Percentiles rank a stretch among this genome's conserved stretches.
phyloP scores from a whole-genome alignment of 2,113 vertebrate genomes.

The Oostethus manadensis region DNA sequence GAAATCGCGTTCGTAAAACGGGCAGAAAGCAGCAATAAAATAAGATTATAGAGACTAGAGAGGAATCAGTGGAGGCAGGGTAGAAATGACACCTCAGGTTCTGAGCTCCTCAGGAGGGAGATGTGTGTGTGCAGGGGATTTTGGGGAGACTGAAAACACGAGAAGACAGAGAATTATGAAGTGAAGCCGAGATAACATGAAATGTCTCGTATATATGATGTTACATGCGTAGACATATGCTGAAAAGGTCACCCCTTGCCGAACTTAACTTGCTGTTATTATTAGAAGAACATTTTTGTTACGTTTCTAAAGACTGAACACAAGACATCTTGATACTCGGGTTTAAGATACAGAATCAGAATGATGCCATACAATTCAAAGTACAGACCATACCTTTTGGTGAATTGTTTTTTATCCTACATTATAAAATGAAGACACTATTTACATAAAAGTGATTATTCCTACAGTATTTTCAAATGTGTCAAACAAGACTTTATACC shows the following conservation, averaged over 20 bases:
- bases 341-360: too few relatives aligned
- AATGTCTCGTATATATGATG: background rate
- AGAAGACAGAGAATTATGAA: background rate
- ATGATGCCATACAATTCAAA: too few relatives aligned
- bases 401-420: too few relatives aligned
- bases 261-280: constrained; percentile 13
- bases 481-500: too few relatives aligned
- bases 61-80: constrained; percentile 20
- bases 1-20: constrained; percentile 47
- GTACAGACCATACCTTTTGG: too few relatives aligned
- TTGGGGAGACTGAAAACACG: constrained; percentile 20
- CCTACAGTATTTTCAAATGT: too few relatives aligned
- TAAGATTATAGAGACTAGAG: constrained; percentile 28
- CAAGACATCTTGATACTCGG: too few relatives aligned
- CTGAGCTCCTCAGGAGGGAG: constrained; percentile 5
- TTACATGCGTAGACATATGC: constrained; percentile 17
- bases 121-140: constrained; percentile 1
- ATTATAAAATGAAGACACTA: too few relatives aligned
- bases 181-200: background rate
- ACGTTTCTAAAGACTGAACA: background rate
- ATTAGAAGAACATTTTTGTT: background rate
- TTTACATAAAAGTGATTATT: too few relatives aligned
- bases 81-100: constrained; percentile 20
- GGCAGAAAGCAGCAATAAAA: constrained; percentile 36
- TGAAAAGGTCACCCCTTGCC: background rate